Base-by-base conservation (phyloP, 2,113 vertebrate genomes). In the Perognathus longimembris region DNA sequence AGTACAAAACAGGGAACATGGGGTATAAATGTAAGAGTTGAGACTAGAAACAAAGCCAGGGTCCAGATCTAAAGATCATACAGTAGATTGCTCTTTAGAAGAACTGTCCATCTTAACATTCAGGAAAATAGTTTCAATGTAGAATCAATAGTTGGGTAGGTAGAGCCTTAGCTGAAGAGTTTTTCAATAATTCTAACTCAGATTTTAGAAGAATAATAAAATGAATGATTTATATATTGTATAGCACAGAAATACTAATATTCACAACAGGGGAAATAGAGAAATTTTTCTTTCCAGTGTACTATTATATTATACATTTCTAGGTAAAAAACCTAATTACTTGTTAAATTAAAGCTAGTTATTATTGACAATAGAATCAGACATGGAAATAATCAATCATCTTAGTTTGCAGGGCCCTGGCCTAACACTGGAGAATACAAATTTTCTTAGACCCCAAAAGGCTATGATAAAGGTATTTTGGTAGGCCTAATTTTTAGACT, bases 251-350 rank as follows among this genome's bases (percentile, higher is more conserved):
- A 87, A 85, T 89, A 45, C 30, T 61, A 81, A 71, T 90, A 87
- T 61, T 22, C n/a, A 84, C 8, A 69, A 30, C 38, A 83, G 2
- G 50, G 61, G 50, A n/a, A 66, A 82, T n/a, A 83, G 20, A 64
- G 9, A 32, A 74, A 26, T 28, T 95, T 94, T 95, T 75, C 30
- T 26, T 83, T 93, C 86, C 21, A 79, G 4, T 67, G 10, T 82
- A 5, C 8, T 64, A 9, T 14, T 91, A 5, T 77, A n/a, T 67
- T 87, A 63, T 85, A 42, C 8, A 63, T 75, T 79, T 88, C 20
- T 90, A 7, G 54, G 75, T 90, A 40, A 21, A 76, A 88, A 54
- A 87, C 54, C 14, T 77, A 96, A 90, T 93, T 93, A 92, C 59
- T 92, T 78, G 32, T 88, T 82, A 92, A 66, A 81, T 69, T 88